phyloP scores from a whole-genome alignment of 2,888 invertebrate species.

The Steinernema scapterisci region DNA sequence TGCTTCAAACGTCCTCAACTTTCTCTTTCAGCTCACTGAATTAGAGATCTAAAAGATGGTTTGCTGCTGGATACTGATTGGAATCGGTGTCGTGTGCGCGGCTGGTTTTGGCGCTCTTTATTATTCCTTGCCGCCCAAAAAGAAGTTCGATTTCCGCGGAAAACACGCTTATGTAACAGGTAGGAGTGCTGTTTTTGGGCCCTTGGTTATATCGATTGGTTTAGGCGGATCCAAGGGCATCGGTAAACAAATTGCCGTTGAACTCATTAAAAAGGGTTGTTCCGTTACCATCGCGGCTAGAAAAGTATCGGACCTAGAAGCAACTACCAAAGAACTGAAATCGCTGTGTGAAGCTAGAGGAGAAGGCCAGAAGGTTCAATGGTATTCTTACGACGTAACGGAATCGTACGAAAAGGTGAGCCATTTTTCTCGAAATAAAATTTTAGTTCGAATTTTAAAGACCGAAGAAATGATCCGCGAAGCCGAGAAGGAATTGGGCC shows the following conservation, averaged over 20 bases:
- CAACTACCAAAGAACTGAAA: slow-evolving; percentile 49
- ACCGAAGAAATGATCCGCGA: slow-evolving; percentile 70
- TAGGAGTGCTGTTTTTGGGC: slow-evolving; percentile 2
- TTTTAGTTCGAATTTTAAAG: slow-evolving; percentile 32
- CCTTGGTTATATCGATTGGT: background rate
- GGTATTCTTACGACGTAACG: slow-evolving; percentile 58
- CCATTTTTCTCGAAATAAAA: background rate
- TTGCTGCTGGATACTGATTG: slow-evolving; percentile 18
- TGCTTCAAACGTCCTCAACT: slow-evolving; percentile 23
- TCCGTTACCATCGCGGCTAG: slow-evolving; percentile 47
- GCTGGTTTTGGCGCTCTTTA: slow-evolving; percentile 38
- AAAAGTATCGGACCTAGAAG: slow-evolving; percentile 71
- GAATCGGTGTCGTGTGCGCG: slow-evolving; percentile 35
- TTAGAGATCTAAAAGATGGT: slow-evolving; percentile 30
- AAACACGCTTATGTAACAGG: slow-evolving; percentile 63
- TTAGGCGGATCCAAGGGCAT: slow-evolving; percentile 66
- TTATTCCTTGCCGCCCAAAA: slow-evolving; percentile 52
- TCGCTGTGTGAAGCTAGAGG: slow-evolving; percentile 42
- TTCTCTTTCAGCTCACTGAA: slow-evolving; percentile 44
- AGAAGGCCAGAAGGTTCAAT: slow-evolving; percentile 53
- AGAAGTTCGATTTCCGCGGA: slow-evolving; percentile 47
- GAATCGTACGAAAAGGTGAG: slow-evolving; percentile 50
- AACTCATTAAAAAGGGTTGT: slow-evolving; percentile 48
- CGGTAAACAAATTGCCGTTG: slow-evolving; percentile 57
- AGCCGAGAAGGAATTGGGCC: slow-evolving; percentile 77